Evolutionary conservation across 2,888 invertebrate genomes (phyloP), one percentile per base, ranked within the genome.

Genomic region (Athrips mouffetella): DNA sequence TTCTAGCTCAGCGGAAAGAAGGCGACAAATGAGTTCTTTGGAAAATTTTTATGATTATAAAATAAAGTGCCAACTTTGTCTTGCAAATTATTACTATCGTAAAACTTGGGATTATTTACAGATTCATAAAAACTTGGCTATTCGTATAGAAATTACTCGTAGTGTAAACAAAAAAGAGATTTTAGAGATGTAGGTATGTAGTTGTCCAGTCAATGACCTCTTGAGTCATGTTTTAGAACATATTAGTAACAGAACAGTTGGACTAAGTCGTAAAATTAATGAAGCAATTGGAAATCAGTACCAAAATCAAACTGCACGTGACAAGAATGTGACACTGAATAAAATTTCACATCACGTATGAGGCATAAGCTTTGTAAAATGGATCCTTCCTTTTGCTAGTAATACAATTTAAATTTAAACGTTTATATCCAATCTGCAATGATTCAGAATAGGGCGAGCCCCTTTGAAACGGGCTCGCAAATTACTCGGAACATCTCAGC

Each of bases 141-240:
- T 25, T 21, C 48, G 49, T 52, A 48, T 48, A 50, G 52, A 48
- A 37, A 37, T 37, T 18, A 18, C 4, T 37, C n/a, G n/a, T 18
- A 10, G 35, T 10, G 3, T 3, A n/a, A 40, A 23, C 25, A 52
- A 60, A 58, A 16, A 4, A 18, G 20, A 20, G 18, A 18, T 21
- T 20, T 20, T 20, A 37, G 1, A 8, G 5, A 18, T 18, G 10
- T 5, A 16, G 10, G 18, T 15, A 7, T 41, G 40, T 47, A 47
- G 55, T 53, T 39, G 48, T 23, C 49, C 55, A 53, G 68, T 62
- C 61, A 51, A 51, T 55, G 65, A 67, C 61, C 64, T 49, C 41
- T 47, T 45, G 50, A 47, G 39, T 21, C 45, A 45, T 45, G 31
- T 51, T 53, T 23, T 29, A 37, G 20, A 16, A 16, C 7, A 11